Conservation (phyloP, 2,113 vertebrate species). For the Amazona vittata region DNA sequence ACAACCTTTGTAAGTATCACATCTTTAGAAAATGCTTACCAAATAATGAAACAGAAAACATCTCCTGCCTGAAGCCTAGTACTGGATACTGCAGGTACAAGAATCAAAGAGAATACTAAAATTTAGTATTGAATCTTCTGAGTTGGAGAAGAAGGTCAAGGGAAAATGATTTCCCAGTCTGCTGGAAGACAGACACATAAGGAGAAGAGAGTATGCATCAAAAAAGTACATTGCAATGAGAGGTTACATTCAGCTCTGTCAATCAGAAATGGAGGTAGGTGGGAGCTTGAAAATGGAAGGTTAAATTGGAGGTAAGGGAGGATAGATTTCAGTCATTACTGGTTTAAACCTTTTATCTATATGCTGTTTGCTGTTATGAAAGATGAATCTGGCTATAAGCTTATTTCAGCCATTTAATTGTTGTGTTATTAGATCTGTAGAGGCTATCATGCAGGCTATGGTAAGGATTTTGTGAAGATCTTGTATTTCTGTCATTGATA, state of each 20-base stretch:
- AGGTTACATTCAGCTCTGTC: not conserved
- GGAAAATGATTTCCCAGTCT: not conserved
- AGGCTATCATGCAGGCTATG: not conserved
- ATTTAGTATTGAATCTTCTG: not conserved
- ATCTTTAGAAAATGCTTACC: not conserved
- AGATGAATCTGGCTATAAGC: not conserved
- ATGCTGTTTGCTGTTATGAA: not conserved
- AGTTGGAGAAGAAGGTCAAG: not conserved
- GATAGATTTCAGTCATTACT: not conserved
- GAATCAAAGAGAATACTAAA: not conserved
- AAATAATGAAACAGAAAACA: conserved; percentile 4
- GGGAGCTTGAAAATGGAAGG: not conserved
- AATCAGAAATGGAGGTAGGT: not conserved
- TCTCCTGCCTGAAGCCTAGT: not conserved
- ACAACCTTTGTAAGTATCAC: not conserved
- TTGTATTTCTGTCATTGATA: not conserved
- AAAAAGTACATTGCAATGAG: not conserved
- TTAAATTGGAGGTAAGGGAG: not conserved
- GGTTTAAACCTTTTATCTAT: not conserved
- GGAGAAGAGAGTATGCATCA: not conserved
- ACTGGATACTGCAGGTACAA: not conserved
- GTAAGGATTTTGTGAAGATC: not conserved
- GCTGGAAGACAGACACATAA: not conserved
- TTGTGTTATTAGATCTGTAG: not conserved
- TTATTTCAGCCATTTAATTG: not conserved